Conservation (phyloP, 2,797 vertebrate species). For the Peromyscus attwateri region DNA sequence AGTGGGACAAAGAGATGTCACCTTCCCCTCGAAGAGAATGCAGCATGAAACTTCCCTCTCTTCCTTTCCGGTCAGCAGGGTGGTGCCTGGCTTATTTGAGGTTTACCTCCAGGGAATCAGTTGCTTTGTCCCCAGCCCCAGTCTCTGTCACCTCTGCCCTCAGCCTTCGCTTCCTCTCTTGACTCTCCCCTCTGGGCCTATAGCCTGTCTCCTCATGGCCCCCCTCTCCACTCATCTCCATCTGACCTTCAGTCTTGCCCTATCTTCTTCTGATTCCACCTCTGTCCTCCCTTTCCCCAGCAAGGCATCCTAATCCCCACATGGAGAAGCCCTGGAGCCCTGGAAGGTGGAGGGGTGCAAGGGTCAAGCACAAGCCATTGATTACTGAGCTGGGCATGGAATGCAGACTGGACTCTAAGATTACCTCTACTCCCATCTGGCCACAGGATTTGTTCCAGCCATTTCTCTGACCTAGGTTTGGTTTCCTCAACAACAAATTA, state of each 20-base stretch:
- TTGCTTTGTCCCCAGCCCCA: background rate
- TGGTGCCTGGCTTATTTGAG: background rate
- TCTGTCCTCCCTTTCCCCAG: background rate
- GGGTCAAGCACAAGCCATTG: background rate
- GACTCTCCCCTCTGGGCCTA: background rate
- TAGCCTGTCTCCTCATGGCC: background rate
- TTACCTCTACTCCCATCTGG: background rate
- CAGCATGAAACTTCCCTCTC: background rate
- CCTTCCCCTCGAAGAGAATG: background rate
- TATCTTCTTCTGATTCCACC: background rate
- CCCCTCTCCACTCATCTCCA: background rate
- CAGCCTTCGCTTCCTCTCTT: background rate
- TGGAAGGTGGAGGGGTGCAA: too few relatives aligned
- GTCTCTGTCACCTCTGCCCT: background rate
- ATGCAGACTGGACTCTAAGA: background rate
- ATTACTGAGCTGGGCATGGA: background rate
- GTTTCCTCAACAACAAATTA: background rate
- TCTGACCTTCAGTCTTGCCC: background rate
- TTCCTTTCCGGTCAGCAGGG: too few relatives aligned
- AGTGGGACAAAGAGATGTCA: background rate
- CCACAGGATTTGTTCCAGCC: background rate
- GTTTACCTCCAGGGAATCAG: background rate
- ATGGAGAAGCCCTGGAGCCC: rapidly evolving
- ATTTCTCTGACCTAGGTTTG: background rate
- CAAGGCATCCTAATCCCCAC: background rate